These are phyloP conservation scores for Beaufortia kweichowensis DNA, from an alignment of 2,113 vertebrate species.

Conservation along the genomic window DNA sequence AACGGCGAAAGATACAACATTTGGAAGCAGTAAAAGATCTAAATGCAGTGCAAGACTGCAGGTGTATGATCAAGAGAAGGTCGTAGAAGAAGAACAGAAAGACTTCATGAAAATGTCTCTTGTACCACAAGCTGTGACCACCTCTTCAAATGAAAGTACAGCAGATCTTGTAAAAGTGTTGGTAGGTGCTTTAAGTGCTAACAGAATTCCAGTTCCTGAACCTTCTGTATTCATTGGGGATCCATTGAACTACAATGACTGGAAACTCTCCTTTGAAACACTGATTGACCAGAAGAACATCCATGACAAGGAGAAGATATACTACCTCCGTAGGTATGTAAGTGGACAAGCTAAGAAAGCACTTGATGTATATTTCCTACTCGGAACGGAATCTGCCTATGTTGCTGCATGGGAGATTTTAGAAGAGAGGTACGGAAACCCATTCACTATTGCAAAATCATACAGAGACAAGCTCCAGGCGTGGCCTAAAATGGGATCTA, in stretches of 20 bases:
- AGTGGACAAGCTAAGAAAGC: slow-evolving; percentile 42
- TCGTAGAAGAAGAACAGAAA: background rate
- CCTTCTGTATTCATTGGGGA: slow-evolving; percentile 32
- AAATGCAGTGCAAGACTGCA: slow-evolving; percentile 21
- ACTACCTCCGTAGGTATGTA: slow-evolving; percentile 33
- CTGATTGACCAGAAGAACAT: slow-evolving; percentile 32
- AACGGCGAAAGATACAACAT: slow-evolving; percentile 14
- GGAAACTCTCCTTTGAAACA: slow-evolving; percentile 36
- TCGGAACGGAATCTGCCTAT: slow-evolving; percentile 29
- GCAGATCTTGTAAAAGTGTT: background rate
- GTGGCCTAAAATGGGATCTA: slow-evolving; percentile 48
- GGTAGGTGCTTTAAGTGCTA: slow-evolving; percentile 17
- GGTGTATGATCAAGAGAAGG: background rate
- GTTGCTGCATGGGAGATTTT: slow-evolving; percentile 46
- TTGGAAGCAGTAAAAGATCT: slow-evolving; percentile 15
- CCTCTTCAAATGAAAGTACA: slow-evolving; percentile 24
- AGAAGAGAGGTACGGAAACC: slow-evolving; percentile 36
- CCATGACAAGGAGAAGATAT: slow-evolving; percentile 21
- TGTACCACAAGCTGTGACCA: background rate
- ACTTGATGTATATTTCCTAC: background rate
- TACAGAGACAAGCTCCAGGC: slow-evolving; percentile 54
- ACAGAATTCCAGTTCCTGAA: slow-evolving; percentile 15
- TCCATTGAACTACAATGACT: slow-evolving; percentile 25
- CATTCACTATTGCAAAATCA: slow-evolving; percentile 47
- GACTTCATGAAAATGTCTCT: background rate